Percentiles rank a stretch among this genome's conserved stretches.
Evolutionary conservation across 2,797 vertebrate species (phyloP).

Genomic region (Dromococcyx pavoninus): DNA sequence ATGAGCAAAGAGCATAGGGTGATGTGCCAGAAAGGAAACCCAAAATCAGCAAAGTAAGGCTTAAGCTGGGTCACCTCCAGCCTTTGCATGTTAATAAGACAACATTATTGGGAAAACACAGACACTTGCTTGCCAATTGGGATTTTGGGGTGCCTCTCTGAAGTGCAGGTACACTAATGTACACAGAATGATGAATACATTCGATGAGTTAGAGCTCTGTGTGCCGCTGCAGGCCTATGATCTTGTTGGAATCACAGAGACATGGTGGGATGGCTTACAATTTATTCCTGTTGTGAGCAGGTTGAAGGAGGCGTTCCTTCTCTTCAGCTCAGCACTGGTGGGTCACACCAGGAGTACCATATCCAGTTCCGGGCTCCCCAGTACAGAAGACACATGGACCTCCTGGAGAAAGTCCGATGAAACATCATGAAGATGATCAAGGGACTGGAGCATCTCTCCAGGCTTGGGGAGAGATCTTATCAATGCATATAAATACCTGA

Average conservation of each 20-base stretch:
- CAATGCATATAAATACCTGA: background rate
- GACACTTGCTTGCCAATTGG: background rate
- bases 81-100: background rate
- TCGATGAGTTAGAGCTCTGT: background rate
- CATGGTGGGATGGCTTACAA: background rate
- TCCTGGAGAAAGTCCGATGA: background rate
- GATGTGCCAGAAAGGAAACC: background rate
- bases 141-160: background rate
- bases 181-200: background rate
- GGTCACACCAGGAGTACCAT: rapidly evolving
- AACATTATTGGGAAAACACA: background rate
- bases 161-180: background rate
- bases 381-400: too few relatives aligned
- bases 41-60: background rate
- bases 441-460: background rate
- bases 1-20: background rate
- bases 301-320: rapidly evolving
- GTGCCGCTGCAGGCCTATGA: background rate
- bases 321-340: background rate
- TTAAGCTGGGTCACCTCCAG: background rate
- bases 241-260: background rate
- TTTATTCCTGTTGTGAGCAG: background rate
- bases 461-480: background rate
- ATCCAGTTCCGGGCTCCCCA: too few relatives aligned
- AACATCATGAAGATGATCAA: background rate